Evolutionary conservation across 2,888 invertebrate genomes (phyloP).

Genomic region (Steromphala cineraria): DNA sequence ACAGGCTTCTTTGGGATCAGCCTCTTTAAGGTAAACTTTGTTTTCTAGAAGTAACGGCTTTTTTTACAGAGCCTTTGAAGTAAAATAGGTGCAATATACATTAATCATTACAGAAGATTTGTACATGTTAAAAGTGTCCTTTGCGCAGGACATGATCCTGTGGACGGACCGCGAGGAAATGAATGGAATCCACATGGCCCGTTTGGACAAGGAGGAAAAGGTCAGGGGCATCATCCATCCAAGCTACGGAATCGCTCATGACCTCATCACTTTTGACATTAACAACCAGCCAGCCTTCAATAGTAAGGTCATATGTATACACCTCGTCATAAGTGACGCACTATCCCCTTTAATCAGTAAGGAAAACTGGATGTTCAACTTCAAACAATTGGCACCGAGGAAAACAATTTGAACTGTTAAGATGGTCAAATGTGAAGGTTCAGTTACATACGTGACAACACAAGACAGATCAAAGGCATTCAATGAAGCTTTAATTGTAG

Average conservation of each 20-base stretch:
- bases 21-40: conserved; percentile 59
- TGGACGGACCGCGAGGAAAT: conserved; percentile 67
- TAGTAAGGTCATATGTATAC: conserved; percentile 25
- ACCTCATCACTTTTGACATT: conserved; percentile 64
- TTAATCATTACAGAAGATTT: not conserved
- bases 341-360: too few relatives aligned
- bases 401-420: too few relatives aligned
- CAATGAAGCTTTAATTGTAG: too few relatives aligned
- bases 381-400: too few relatives aligned
- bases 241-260: conserved; percentile 61
- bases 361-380: too few relatives aligned
- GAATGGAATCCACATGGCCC: conserved; percentile 69
- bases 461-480: too few relatives aligned
- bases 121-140: not conserved
- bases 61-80: not conserved
- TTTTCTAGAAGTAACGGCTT: not conserved
- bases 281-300: conserved; percentile 56
- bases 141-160: conserved; percentile 64
- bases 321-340: too few relatives aligned
- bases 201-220: conserved; percentile 63
- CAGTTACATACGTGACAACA: too few relatives aligned
- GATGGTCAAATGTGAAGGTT: too few relatives aligned
- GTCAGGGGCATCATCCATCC: conserved; percentile 70
- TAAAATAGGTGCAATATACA: not conserved
- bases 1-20: conserved; percentile 64